Base-by-base conservation (phyloP, 2,797 vertebrate species). In the Moxostoma hubbsi region DNA sequence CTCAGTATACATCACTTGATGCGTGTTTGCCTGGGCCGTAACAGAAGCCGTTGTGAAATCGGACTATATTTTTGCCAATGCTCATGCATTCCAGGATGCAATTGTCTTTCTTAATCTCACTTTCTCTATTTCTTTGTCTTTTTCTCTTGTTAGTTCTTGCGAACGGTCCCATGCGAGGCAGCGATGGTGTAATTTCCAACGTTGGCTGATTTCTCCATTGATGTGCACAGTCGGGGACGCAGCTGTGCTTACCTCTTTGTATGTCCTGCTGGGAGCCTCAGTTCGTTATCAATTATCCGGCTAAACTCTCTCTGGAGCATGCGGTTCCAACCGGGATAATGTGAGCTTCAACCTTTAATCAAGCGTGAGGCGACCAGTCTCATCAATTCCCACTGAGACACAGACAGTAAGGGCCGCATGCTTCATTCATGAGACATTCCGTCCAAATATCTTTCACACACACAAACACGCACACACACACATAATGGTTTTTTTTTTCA, bases 281-380 rank as follows among this genome's bases (percentile, higher is more conserved):
- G 54, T 77, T 85, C 64, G 5, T 81, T 81, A 80, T 85, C 86
- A 84, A 78, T 72, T 63, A 43, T 81, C 80, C 71, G 46, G 84
- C 81, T 59, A 80, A 87, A 74, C 81, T 81, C 81, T 62, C 69
- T 64, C 81, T 76, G 75, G 51, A 83, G 71, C 63, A 79, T 81
- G 86, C 87, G 85, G 85, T 89, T 85, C 75, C 86, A 74, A 79
- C 79, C 61, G 16, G 36, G 89, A 91, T 90, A 89, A 86, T 65
- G 66, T 78, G 85, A 81, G 83, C 86, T 57, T 80, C 81, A 73
- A 82, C 82, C 82, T 86, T 90, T 71, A 86, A 91, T 92, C 85
- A 86, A 74, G 2, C 4, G 5, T 57, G 49, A 75, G 77, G 79
- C 81, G 82, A 69, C 75, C 76, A n/a, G 70, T 12, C 54, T 69